Evolutionary conservation across 2,113 vertebrate species (phyloP).

Genomic region (Passer domesticus): DNA sequence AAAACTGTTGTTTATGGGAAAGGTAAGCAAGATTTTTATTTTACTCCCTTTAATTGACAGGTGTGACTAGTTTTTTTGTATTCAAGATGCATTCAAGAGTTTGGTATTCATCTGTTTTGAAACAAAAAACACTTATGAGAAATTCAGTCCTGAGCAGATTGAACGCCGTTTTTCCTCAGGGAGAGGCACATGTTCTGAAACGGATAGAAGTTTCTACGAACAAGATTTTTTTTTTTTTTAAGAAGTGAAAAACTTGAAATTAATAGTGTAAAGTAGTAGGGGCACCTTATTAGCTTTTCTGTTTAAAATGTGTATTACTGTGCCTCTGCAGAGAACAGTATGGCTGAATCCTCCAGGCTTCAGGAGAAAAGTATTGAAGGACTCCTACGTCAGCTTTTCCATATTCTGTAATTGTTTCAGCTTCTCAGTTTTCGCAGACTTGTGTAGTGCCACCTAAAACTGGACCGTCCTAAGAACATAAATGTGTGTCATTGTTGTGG

Average conservation of each 20-base stretch:
- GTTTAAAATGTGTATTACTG: neutral
- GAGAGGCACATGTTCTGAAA: neutral
- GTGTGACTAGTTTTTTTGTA: neutral
- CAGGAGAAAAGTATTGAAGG: neutral
- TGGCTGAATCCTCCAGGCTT: neutral
- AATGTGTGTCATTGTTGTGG: neutral
- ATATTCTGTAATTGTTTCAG: neutral
- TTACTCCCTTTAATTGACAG: conserved; percentile 1
- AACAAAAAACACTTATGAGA: neutral
- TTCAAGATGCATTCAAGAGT: neutral
- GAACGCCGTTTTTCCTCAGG: neutral
- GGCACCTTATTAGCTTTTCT: neutral
- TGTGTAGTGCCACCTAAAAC: neutral
- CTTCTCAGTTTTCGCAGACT: neutral
- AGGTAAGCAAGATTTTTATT: neutral
- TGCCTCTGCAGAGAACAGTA: neutral
- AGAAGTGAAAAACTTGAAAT: neutral
- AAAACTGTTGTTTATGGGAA: neutral
- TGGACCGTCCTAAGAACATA: neutral
- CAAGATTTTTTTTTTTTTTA: neutral
- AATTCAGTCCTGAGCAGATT: neutral
- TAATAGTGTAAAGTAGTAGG: neutral
- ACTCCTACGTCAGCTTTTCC: neutral
- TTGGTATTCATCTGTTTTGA: neutral
- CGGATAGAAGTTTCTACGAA: neutral